phyloP scores from a whole-genome alignment of 1,140 invertebrate genomes.

The Andricus grossulariae region DNA sequence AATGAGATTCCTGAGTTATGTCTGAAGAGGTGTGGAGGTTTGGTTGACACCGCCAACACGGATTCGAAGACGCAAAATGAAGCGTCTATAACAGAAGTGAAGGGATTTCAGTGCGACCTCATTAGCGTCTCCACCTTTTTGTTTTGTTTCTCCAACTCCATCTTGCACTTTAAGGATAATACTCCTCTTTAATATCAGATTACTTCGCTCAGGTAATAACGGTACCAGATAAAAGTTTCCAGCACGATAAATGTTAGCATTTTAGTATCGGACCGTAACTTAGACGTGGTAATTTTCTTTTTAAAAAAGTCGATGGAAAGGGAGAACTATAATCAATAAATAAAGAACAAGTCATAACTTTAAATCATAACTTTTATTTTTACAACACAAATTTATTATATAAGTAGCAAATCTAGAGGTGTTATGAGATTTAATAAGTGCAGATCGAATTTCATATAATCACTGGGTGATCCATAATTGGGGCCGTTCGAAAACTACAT shows the following conservation, averaged over 20 bases:
- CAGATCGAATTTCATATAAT: too few relatives aligned
- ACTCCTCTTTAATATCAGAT: constrained; percentile 51
- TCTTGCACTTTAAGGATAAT: constrained; percentile 22
- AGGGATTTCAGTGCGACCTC: constrained; percentile 49
- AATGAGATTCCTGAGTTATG: constrained; percentile 28
- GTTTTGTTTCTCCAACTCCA: constrained; percentile 41
- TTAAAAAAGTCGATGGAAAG: too few relatives aligned
- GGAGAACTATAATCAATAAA: too few relatives aligned
- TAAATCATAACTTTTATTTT: too few relatives aligned
- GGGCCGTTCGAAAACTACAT: too few relatives aligned
- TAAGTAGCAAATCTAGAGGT: too few relatives aligned
- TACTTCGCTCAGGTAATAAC: constrained; percentile 32
- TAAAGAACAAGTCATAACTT: too few relatives aligned
- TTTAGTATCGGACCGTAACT: neutral
- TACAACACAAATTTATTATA: too few relatives aligned
- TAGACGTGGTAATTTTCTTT: constrained; percentile 10
- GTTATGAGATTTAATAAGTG: too few relatives aligned
- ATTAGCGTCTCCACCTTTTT: constrained; percentile 52
- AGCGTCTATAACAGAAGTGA: constrained; percentile 38
- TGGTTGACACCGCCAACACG: constrained; percentile 12
- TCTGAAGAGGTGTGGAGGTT: constrained; percentile 3
- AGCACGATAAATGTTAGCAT: neutral
- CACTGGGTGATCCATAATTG: too few relatives aligned
- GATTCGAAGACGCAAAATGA: constrained; percentile 25
- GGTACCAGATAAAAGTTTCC: neutral